Conservation (phyloP, 2,888 invertebrate genomes). For the Scotopteryx bipunctaria region DNA sequence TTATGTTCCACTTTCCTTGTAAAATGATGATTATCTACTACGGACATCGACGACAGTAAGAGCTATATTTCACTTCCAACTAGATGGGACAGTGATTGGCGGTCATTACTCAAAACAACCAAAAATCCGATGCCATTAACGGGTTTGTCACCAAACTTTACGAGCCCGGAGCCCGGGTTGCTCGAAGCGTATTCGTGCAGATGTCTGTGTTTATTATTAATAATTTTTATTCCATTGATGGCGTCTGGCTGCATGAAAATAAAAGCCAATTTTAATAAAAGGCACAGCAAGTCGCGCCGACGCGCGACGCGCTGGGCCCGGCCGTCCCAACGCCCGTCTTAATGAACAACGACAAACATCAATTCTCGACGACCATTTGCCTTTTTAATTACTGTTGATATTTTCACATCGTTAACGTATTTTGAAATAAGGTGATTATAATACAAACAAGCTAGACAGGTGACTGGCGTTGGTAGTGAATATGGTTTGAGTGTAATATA, state of each 20-base stretch:
- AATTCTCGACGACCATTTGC: constrained; percentile 66
- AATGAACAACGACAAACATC: constrained; percentile 69
- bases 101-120: constrained; percentile 42
- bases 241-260: constrained; percentile 47
- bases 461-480: constrained; percentile 69
- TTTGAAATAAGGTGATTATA: constrained; percentile 68
- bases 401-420: constrained; percentile 79
- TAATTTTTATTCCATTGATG: constrained; percentile 50
- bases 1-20: constrained; percentile 46
- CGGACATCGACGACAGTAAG: constrained; percentile 41
- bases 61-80: constrained; percentile 48
- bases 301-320: too few species aligned
- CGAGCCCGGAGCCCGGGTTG: constrained; percentile 28
- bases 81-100: constrained; percentile 43
- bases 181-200: constrained; percentile 30
- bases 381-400: constrained; percentile 78
- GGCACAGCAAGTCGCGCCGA: constrained; percentile 54
- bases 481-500: constrained; percentile 75
- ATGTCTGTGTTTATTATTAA: constrained; percentile 51
- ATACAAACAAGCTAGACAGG: constrained; percentile 78
- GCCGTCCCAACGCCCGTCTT: constrained; percentile 46
- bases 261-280: constrained; percentile 68
- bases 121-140: constrained; percentile 55
- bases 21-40: constrained; percentile 51
- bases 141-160: constrained; percentile 46